Evolutionary conservation across 2,888 invertebrate genomes (phyloP).

Genomic region (Nomada ferruginata): DNA sequence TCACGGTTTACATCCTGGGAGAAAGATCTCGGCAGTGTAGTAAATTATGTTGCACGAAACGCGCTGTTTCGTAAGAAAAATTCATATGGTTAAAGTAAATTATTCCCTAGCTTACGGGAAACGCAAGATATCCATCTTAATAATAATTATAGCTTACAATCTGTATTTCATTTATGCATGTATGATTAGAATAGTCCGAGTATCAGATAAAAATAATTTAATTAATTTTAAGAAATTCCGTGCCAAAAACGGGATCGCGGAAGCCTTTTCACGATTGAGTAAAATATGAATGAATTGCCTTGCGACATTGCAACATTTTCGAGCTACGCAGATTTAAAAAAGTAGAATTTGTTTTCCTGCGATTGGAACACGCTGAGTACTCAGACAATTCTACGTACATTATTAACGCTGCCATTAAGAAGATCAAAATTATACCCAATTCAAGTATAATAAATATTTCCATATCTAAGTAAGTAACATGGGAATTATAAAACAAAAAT

Average conservation of each 20-base stretch:
- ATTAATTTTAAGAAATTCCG: no score
- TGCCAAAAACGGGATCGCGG: no score
- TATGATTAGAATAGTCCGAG: neutral
- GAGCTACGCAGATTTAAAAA: no score
- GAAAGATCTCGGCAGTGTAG: neutral
- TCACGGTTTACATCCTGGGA: conserved; percentile 29
- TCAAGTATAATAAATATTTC: neutral
- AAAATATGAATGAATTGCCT: no score
- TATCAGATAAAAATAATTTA: neutral
- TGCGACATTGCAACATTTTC: no score
- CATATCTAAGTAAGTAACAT: neutral
- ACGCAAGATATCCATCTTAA: neutral
- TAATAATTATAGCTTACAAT: neutral
- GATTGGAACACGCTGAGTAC: neutral
- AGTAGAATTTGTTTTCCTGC: neutral
- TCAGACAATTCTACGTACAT: neutral
- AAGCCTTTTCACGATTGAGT: no score
- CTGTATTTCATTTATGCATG: neutral
- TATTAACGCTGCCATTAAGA: conserved; percentile 36
- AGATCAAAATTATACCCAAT: neutral
- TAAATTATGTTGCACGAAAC: neutral
- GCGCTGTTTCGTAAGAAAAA: neutral
- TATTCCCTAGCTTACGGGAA: neutral
- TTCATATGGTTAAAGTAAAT: neutral
- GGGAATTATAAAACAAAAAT: neutral